Evolutionary conservation across 2,888 invertebrate genomes (phyloP).

Genomic region (Ectemnius continuus): DNA sequence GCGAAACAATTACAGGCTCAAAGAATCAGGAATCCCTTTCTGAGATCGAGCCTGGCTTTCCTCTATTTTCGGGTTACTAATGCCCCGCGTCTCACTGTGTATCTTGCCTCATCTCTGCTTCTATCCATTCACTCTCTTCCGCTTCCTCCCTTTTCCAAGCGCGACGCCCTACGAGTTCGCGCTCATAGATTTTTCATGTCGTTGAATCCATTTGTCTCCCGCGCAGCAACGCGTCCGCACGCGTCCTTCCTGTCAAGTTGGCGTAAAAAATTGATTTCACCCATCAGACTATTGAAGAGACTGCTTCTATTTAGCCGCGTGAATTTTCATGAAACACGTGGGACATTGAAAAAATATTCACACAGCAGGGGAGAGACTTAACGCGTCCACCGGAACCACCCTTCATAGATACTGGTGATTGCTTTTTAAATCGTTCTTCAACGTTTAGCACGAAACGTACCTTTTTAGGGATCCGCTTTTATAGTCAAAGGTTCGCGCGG

Average conservation of each 20-base stretch:
- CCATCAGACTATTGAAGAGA: constrained; percentile 21
- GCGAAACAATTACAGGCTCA: constrained; percentile 33
- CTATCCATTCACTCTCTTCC: constrained; percentile 30
- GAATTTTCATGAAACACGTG: too few relatives aligned
- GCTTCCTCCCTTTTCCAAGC: constrained; percentile 4
- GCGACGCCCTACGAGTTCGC: not conserved
- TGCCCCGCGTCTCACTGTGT: constrained; percentile 40
- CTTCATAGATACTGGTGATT: not conserved
- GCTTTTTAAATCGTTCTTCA: too few relatives aligned
- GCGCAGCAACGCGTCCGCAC: constrained; percentile 3
- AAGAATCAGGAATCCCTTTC: constrained; percentile 9
- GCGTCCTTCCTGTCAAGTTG: constrained; percentile 10
- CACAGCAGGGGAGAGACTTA: too few relatives aligned
- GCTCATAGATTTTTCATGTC: constrained; percentile 41
- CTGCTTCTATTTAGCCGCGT: constrained; percentile 17
- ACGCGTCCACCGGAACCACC: not conserved
- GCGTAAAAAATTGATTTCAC: constrained; percentile 38
- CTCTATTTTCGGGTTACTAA: constrained; percentile 29
- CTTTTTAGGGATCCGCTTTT: not conserved
- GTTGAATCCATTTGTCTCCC: constrained; percentile 40
- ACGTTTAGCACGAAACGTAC: too few relatives aligned
- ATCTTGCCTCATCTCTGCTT: constrained; percentile 33
- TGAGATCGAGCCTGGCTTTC: constrained; percentile 9
- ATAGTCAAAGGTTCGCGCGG: not conserved
- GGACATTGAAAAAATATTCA: too few relatives aligned